Evolutionary conservation across 2,888 invertebrate genomes (phyloP), one percentile per base, ranked within the genome.

Genomic region (Polydrusus pterygomalis): DNA sequence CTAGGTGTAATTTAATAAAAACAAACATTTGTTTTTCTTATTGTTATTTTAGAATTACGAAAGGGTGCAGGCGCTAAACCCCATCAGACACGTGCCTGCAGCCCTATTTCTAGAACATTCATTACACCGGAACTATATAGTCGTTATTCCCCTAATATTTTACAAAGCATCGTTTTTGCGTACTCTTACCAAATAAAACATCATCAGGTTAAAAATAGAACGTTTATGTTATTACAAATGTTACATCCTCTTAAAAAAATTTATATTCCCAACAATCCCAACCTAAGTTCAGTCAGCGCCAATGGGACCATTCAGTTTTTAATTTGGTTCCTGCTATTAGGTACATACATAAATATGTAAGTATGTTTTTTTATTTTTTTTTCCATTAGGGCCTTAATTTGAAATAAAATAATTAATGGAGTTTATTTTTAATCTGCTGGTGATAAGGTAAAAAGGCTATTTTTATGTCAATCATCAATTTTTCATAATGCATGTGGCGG

Each of bases 131-230:
- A 1, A 34, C 10, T 34, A 7, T 34, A 34, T 34, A 7, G 9
- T 34, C 34, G 34, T 1, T 34, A 34, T 7, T 34, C 7, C 34
- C 34, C 34, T 40, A 63, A 9, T 47, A 25, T 38, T 45, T 63
- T 30, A 15, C 43, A 30, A 49, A 74, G 65, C 74, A 69, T 70
- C 70, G 51, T 70, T 74, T 74, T 65, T 70, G 74, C 70, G 45
- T 49, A 74, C 47, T 51, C 13, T 45, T 56, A 7, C 25, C 56
- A 63, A 45, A 69, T 56, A 18, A 51, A 63, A 71, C 68, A 72
- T 56, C 76, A 72, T 64, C 69, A 69, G 67, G 76, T 76, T 76
- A 72, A 72, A 76, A 72, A 76, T 75, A 75, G 75, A 58, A 17
- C 62, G 45, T 38, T 67, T 73, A 49, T 67, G 40, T 51, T 68